Evolutionary conservation across 2,113 vertebrate species (phyloP).

Genomic region (Fulmarus glacialis): DNA sequence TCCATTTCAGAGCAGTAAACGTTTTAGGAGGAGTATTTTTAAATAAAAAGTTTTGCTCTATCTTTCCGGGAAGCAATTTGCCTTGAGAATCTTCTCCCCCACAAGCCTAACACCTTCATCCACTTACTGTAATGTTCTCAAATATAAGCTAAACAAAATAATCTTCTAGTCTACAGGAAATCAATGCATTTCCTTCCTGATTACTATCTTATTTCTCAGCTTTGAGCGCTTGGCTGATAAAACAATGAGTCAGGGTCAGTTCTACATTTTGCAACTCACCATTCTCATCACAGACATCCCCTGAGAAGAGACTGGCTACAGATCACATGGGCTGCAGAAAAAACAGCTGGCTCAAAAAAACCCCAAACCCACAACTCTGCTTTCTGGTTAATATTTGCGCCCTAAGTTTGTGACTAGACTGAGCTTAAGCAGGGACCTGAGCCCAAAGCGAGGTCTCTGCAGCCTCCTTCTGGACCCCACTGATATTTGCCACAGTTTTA

Average conservation of each 20-base stretch:
- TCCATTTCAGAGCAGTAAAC: neutral
- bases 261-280: constrained; percentile 43
- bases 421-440: neutral
- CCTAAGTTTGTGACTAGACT: neutral
- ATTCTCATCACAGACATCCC: neutral
- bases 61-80: constrained; percentile 21
- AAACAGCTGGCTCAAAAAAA: neutral
- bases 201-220: constrained; percentile 42
- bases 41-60: neutral
- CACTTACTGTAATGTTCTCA: constrained; percentile 42
- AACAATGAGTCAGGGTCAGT: constrained; percentile 57
- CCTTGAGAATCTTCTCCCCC: constrained; percentile 1
- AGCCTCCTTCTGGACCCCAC: neutral
- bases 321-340: neutral
- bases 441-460: neutral
- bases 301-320: neutral
- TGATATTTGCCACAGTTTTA: neutral
- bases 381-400: neutral
- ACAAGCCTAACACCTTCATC: neutral
- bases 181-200: constrained; percentile 68
- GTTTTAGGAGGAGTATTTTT: neutral
- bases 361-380: neutral
- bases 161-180: constrained; percentile 46
- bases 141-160: constrained; percentile 19
- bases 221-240: constrained; percentile 38